Percentiles rank a stretch among this genome's conserved stretches.
Conservation (phyloP, 2,888 invertebrate genomes). For the Heliconius aoede region DNA sequence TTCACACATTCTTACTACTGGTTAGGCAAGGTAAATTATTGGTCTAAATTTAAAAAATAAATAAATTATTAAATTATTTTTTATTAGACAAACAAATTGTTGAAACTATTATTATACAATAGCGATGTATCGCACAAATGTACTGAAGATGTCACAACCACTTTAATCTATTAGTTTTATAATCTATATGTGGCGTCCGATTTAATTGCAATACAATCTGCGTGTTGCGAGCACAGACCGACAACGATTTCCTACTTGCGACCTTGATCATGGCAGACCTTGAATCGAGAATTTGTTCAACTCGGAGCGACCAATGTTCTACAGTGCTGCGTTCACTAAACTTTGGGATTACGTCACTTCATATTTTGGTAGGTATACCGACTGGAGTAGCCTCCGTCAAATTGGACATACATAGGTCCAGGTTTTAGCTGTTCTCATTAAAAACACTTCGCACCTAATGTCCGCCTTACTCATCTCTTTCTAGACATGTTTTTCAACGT, state of each 20-base stretch:
- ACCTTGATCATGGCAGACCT: slow-evolving; percentile 77
- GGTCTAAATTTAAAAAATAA: no score
- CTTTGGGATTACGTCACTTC: slow-evolving; percentile 77
- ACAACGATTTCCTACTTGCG: slow-evolving; percentile 61
- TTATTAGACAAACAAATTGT: not conserved
- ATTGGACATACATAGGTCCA: slow-evolving; percentile 67
- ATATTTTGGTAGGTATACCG: slow-evolving; percentile 62
- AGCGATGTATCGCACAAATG: not conserved
- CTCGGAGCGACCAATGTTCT: slow-evolving; percentile 62
- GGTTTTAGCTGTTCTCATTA: slow-evolving; percentile 50
- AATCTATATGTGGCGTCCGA: slow-evolving; percentile 7
- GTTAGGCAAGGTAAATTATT: no score
- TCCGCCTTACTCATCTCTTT: slow-evolving; percentile 22
- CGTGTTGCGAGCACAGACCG: slow-evolving; percentile 41
- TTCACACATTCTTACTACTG: not conserved
- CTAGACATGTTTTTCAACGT: slow-evolving; percentile 9
- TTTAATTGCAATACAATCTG: slow-evolving; percentile 5
- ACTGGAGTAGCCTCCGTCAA: slow-evolving; percentile 65
- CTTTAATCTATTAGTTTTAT: slow-evolving; percentile 19
- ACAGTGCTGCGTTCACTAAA: slow-evolving; percentile 78
- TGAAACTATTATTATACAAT: not conserved
- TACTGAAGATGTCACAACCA: slow-evolving; percentile 11
- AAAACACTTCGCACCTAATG: slow-evolving; percentile 19
- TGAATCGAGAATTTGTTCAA: slow-evolving; percentile 62
- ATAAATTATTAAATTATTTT: not conserved